Conservation (phyloP, 2,797 vertebrate species). For the Oreortyx pictus region DNA sequence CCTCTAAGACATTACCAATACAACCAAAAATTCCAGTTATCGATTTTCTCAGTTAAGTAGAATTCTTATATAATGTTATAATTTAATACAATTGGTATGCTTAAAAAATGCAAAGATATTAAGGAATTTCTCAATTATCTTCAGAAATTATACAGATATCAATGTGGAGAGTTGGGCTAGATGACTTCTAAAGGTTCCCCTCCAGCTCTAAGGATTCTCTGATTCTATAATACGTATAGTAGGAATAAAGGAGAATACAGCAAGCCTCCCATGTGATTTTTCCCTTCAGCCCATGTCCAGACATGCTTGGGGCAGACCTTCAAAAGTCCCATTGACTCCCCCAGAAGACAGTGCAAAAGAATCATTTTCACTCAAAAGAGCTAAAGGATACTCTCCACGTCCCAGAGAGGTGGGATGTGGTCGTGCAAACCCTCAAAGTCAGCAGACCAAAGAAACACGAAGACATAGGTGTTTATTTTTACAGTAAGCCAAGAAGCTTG, state of each 20-base stretch:
- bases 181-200: too few species aligned
- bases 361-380: background rate
- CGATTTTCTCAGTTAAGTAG: background rate
- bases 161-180: background rate
- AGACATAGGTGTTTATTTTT: background rate
- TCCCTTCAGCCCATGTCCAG: background rate
- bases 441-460: background rate
- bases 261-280: background rate
- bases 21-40: background rate
- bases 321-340: background rate
- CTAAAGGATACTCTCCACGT: background rate
- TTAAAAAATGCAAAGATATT: background rate
- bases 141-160: background rate
- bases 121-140: background rate
- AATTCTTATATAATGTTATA: background rate
- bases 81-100: background rate
- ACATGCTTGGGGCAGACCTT: background rate
- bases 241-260: background rate
- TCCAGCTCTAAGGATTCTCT: background rate
- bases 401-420: background rate
- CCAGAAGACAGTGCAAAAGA: background rate
- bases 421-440: background rate
- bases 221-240: background rate
- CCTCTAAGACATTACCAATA: background rate
- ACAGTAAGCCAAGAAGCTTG: background rate